Conservation (phyloP, 2,113 vertebrate genomes). For the Rhinoptilus africanus region DNA sequence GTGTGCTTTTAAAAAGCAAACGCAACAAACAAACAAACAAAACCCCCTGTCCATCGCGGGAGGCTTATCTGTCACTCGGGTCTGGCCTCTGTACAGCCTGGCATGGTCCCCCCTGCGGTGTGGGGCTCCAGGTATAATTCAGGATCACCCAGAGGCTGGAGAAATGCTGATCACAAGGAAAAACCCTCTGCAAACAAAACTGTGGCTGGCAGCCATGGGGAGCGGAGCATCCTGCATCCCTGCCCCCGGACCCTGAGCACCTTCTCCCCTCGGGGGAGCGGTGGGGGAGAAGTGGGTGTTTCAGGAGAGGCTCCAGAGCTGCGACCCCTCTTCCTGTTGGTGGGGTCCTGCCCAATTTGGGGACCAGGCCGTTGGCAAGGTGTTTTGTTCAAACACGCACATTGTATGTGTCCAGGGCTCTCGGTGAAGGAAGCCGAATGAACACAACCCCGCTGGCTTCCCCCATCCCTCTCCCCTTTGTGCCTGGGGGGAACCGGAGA, state of each 20-base stretch:
- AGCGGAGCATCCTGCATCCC: background rate
- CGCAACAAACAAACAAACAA: background rate
- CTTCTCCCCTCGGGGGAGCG: background rate
- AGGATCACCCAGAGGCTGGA: background rate
- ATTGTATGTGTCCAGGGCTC: rapidly evolving
- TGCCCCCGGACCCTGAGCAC: background rate
- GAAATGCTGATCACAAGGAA: background rate
- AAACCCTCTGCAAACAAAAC: background rate
- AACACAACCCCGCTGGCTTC: background rate
- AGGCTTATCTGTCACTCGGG: background rate
- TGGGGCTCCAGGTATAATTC: background rate
- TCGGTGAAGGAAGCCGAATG: background rate
- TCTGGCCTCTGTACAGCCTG: background rate
- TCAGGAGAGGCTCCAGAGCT: background rate
- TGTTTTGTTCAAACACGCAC: rapidly evolving
- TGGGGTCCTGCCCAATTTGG: background rate
- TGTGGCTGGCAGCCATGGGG: background rate
- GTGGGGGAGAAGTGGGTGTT: background rate
- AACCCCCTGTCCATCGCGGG: rapidly evolving
- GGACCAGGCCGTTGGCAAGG: background rate
- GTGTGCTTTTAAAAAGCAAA: rapidly evolving
- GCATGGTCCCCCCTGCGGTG: rapidly evolving
- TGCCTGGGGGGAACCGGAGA: background rate
- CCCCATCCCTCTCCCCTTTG: background rate
- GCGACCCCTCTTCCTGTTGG: background rate